Conservation (phyloP, 92 coral and sea anemone genomes). For the Scolanthus callimorphus region DNA sequence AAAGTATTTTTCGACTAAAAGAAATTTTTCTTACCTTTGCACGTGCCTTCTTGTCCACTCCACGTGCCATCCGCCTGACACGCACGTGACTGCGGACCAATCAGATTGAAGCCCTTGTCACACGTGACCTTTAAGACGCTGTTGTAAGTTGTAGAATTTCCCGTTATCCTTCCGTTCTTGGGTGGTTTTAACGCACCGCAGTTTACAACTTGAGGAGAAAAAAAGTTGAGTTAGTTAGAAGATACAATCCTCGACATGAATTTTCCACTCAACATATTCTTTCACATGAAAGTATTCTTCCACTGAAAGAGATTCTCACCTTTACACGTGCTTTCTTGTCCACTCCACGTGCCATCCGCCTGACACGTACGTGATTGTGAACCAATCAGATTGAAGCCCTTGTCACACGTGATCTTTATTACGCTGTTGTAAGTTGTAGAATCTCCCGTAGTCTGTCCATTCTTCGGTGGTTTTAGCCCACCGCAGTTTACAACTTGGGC, state of each 20-base stretch:
- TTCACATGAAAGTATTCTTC: no score
- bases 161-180: conserved; percentile 19
- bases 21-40: conserved; percentile 26
- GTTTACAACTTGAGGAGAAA: conserved; percentile 18
- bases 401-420: conserved; percentile 42
- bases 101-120: conserved; percentile 40
- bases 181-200: conserved; percentile 29
- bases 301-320: conserved; percentile 18
- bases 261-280: no score
- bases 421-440: conserved; percentile 42
- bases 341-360: conserved; percentile 54
- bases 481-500: conserved; percentile 29
- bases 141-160: conserved; percentile 33
- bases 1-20: no score
- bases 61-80: conserved; percentile 52
- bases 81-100: conserved; percentile 19
- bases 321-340: conserved; percentile 26
- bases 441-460: conserved; percentile 42
- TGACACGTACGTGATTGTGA: conserved; percentile 27
- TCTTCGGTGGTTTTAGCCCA: conserved; percentile 21
- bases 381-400: conserved; percentile 45
- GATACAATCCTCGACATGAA: no score
- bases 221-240: no score
- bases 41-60: conserved; percentile 38
- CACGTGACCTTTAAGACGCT: conserved; percentile 26